Percentiles rank a stretch among this genome's conserved stretches.
phyloP scores from a whole-genome alignment of 1,140 invertebrate genomes.

The Zeugodacus cucurbitae region DNA sequence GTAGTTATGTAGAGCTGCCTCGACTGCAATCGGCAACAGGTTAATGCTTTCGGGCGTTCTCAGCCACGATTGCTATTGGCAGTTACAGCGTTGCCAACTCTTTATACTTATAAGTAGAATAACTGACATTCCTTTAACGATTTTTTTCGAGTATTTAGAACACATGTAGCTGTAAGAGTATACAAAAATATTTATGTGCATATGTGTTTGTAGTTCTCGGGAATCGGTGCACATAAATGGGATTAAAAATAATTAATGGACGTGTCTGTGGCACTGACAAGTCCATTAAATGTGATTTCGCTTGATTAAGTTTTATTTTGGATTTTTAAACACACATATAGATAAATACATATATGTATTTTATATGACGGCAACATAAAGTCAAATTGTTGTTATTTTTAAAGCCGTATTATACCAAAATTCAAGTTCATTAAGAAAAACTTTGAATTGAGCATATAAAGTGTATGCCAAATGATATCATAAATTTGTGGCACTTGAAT shows the following conservation, averaged over 20 bases:
- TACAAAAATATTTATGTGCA: not conserved
- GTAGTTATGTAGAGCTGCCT: not conserved
- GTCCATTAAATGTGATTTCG: conserved; percentile 39
- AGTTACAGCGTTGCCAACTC: not conserved
- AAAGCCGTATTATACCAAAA: not conserved
- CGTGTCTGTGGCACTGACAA: conserved; percentile 26
- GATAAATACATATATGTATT: too few species aligned
- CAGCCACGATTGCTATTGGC: not conserved
- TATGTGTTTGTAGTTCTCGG: not conserved
- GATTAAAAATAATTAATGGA: conserved; percentile 41
- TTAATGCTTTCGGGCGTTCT: not conserved
- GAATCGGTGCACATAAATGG: conserved; percentile 29
- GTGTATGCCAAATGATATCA: not conserved
- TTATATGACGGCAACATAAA: not conserved
- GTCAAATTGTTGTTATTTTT: not conserved
- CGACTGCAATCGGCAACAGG: not conserved
- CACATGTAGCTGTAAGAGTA: not conserved
- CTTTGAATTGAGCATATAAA: not conserved
- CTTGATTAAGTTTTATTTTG: not conserved
- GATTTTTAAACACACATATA: too few species aligned
- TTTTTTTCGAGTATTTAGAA: not conserved
- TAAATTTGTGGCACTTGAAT: not conserved
- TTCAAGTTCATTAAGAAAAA: not conserved
- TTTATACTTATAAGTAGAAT: not conserved
- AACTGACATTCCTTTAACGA: not conserved